These are phyloP conservation scores for Aphis craccivora DNA, from an alignment of 1,140 invertebrate genomes.

Conservation along the genomic window DNA sequence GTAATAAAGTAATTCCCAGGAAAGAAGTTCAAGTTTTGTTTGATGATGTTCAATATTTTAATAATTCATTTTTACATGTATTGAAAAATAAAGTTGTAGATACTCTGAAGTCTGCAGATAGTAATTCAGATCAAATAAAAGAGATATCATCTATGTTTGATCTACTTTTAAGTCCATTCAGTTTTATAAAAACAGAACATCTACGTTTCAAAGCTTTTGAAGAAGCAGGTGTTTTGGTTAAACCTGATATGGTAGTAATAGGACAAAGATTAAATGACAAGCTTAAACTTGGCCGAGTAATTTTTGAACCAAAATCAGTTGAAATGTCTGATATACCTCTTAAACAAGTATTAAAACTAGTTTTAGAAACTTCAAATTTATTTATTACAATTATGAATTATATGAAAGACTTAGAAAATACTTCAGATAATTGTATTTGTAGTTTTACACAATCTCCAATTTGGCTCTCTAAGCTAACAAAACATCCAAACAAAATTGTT, in stretches of 20 bases:
- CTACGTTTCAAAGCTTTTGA: constrained; percentile 43
- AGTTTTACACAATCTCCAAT: constrained; percentile 54
- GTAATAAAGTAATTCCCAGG: too few relatives aligned
- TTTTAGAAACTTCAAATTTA: constrained; percentile 58
- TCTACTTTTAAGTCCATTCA: constrained; percentile 36
- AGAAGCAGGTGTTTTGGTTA: constrained; percentile 58
- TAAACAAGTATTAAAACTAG: constrained; percentile 57
- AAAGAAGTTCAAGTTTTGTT: neutral
- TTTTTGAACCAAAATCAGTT: constrained; percentile 17
- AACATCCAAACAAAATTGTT: constrained; percentile 34
- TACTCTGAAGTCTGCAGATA: neutral
- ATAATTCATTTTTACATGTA: neutral
- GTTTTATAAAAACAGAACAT: constrained; percentile 56
- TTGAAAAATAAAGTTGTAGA: neutral
- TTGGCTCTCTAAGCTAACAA: constrained; percentile 48
- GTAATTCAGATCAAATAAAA: neutral
- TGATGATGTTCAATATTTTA: neutral
- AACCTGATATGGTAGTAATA: constrained; percentile 42
- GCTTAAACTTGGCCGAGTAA: neutral
- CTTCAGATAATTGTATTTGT: constrained; percentile 31
- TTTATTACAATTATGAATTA: constrained; percentile 52
- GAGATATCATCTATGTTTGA: neutral
- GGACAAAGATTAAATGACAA: constrained; percentile 58
- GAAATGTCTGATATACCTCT: constrained; percentile 59
- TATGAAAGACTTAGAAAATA: constrained; percentile 48